Evolutionary conservation across 2,113 vertebrate species (phyloP), one percentile per base, ranked within the genome.

Genomic region (Greenwoodochromis staneri): DNA sequence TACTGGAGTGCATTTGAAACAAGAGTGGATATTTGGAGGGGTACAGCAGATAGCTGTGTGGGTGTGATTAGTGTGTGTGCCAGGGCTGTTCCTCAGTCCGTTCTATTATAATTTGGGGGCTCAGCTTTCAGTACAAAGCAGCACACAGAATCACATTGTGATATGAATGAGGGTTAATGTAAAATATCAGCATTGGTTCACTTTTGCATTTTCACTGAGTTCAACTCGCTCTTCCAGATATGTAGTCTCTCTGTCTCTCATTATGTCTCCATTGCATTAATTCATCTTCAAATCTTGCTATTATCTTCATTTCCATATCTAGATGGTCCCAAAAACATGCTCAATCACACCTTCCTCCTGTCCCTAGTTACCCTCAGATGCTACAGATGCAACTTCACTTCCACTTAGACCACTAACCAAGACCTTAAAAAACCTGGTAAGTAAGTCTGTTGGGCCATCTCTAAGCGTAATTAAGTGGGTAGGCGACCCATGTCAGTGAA

Each of bases 401-500:
- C 29, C 17, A n/a, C 40, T 31, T 6, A 2, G 2, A 17, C 45
- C n/a, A 5, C 31, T 29, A 69, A 80, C 31, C 69, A 61, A 21
- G 19, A 16, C 59, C 31, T 53, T 81, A 78, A 71, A 86, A 24
- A 86, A 84, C 51, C 49, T 0, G 80, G 63, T 45, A 81, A 87
- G 14, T 82, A 87, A 85, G 47, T 6, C 76, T 80, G 54, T 81
- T 87, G 40, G 84, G 89, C 86, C 51, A 83, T 71, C 40, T 78
- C 73, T 80, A 4, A 27, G 83, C 85, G 38, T 85, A 71, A 90
- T 90, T 81, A 38, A 78, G 82, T 87, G 63, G 91, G 82, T 82
- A 40, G 81, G 47, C 61, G 57, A 13, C 36, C 80, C 54, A 42
- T 86, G 87, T 88, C 86, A 83, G 29, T 71, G 88, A 93, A 92